phyloP scores from a whole-genome alignment of 2,888 invertebrate genomes.

The Pelosia muscerda region DNA sequence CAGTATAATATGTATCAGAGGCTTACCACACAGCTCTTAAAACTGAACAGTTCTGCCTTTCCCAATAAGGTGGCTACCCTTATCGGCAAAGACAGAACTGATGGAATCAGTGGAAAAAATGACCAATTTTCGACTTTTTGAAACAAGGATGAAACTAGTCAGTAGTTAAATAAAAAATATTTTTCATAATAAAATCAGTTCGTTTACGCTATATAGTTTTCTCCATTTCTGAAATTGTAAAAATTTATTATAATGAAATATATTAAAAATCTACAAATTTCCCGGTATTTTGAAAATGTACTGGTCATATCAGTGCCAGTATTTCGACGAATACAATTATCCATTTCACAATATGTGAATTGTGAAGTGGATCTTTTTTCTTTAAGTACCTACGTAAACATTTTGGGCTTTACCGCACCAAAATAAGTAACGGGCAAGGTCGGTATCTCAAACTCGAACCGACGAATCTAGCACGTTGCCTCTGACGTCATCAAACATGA shows the following conservation, averaged over 20 bases:
- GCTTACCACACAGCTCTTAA: no score
- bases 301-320: background rate
- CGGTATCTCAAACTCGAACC: no score
- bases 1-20: background rate
- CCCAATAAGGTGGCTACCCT: no score
- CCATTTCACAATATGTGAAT: background rate
- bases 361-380: background rate
- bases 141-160: no score
- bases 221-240: background rate
- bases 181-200: background rate
- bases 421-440: no score
- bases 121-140: background rate
- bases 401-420: background rate
- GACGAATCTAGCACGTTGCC: background rate
- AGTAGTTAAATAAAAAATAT: background rate
- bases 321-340: background rate
- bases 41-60: no score
- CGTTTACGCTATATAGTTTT: background rate
- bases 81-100: no score
- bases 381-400: background rate
- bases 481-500: no score
- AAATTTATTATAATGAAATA: no score
- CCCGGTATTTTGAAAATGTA: background rate
- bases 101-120: no score
- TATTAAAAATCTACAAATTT: no score